Conservation (phyloP, 2,888 invertebrate species). For the Monoplex corrugatus region DNA sequence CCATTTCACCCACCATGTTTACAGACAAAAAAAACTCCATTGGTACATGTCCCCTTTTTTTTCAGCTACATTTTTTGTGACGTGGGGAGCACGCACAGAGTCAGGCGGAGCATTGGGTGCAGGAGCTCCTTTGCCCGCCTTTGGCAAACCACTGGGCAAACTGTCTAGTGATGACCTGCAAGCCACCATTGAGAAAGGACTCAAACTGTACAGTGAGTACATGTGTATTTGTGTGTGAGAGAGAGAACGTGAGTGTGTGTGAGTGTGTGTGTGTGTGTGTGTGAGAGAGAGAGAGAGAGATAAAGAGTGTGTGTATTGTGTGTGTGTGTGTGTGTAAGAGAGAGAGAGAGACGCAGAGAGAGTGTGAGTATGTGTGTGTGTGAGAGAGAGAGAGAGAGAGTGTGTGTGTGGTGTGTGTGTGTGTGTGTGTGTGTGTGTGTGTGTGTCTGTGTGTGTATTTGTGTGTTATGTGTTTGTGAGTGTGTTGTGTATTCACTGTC, state of each 20-base stretch:
- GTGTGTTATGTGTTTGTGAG: no score
- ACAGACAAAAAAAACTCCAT: no score
- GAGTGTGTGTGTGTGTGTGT: conserved; percentile 23
- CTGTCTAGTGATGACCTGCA: conserved; percentile 83
- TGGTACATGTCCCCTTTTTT: not conserved
- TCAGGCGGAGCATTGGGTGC: conserved; percentile 76
- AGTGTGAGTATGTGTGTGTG: conserved; percentile 57
- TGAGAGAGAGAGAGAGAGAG: no score
- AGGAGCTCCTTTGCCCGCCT: conserved; percentile 81
- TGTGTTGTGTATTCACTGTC: no score
- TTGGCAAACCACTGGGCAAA: conserved; percentile 82
- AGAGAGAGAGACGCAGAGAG: no score
- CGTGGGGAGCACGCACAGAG: conserved; percentile 80
- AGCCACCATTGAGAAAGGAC: conserved; percentile 81
- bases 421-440: not conserved
- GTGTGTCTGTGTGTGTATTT: not conserved
- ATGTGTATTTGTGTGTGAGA: not conserved
- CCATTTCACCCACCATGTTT: no score
- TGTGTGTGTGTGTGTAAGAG: no score
- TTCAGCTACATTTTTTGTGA: conserved; percentile 79
- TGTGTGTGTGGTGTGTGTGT: conserved; percentile 13
- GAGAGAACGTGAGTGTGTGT: no score
- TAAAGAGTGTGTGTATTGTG: no score
- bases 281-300: not conserved
- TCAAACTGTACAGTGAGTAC: conserved; percentile 79